These are phyloP conservation scores for Perithous albicinctus DNA, from an alignment of 2,888 invertebrate species.

Conservation along the genomic window DNA sequence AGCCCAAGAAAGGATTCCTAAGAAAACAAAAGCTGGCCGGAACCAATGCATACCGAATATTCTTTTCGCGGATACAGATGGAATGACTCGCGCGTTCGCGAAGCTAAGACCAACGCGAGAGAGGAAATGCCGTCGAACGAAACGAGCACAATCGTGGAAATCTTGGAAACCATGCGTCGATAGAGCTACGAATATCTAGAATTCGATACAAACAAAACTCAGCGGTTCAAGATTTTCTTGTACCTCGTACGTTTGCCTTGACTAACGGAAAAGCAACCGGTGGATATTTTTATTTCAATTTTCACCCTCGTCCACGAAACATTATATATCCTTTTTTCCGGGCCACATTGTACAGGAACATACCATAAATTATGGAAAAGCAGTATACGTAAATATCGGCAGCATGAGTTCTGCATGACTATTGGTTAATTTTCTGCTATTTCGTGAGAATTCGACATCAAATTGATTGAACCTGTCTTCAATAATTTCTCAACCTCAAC, in stretches of 20 bases:
- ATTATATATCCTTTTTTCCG: constrained; percentile 75
- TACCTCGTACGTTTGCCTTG: constrained; percentile 70
- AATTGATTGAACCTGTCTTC: background rate
- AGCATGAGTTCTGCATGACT: background rate
- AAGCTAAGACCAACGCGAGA: constrained; percentile 45
- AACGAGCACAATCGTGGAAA: constrained; percentile 32
- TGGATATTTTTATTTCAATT: constrained; percentile 82
- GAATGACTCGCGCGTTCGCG: constrained; percentile 27
- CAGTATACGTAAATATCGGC: constrained; percentile 46
- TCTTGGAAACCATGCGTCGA: constrained; percentile 49
- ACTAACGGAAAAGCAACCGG: constrained; percentile 78
- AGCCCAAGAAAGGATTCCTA: constrained; percentile 65
- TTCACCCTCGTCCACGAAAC: constrained; percentile 57
- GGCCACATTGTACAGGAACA: background rate
- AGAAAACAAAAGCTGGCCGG: constrained; percentile 74
- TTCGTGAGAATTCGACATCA: background rate
- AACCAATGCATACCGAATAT: constrained; percentile 77
- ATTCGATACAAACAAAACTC: constrained; percentile 63
- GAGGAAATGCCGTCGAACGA: constrained; percentile 37
- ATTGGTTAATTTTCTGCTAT: background rate
- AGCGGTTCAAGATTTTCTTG: constrained; percentile 41
- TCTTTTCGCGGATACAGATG: constrained; percentile 55
- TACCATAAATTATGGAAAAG: constrained; percentile 55
- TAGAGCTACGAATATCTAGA: constrained; percentile 66
- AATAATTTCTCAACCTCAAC: no score